Conservation (phyloP, 2,113 vertebrate species). For the Drymodes brunneopygia region DNA sequence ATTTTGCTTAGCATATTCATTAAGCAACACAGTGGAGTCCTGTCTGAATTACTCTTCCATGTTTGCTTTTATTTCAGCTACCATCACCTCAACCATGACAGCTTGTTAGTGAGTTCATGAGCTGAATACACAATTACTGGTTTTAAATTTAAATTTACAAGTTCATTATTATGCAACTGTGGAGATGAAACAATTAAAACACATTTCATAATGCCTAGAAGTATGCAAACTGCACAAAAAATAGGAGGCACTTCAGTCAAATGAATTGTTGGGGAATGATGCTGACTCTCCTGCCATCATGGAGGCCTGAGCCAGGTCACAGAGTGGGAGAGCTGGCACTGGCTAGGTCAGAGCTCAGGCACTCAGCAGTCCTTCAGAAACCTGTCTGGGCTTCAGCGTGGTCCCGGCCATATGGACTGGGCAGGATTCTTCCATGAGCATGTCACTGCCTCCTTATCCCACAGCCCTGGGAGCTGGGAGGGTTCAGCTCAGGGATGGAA, state of each 20-base stretch:
- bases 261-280: not conserved
- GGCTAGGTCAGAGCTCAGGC: not conserved
- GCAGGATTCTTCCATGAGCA: not conserved
- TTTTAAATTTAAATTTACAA: not conserved
- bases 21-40: not conserved
- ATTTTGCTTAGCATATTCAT: not conserved
- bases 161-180: not conserved
- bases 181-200: not conserved
- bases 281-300: accelerated
- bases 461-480: not conserved
- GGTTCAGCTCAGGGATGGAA: not conserved
- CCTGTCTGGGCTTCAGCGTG: not conserved
- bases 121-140: not conserved
- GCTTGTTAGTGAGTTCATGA: not conserved
- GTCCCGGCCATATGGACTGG: not conserved
- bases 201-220: not conserved
- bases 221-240: not conserved
- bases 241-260: not conserved
- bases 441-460: not conserved
- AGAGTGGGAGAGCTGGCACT: not conserved
- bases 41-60: not conserved
- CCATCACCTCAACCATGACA: not conserved
- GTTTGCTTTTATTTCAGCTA: not conserved
- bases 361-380: not conserved
- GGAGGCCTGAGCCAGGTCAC: not conserved